Conservation (phyloP, 2,113 vertebrate species). For the Miniopterus natalensis region DNA sequence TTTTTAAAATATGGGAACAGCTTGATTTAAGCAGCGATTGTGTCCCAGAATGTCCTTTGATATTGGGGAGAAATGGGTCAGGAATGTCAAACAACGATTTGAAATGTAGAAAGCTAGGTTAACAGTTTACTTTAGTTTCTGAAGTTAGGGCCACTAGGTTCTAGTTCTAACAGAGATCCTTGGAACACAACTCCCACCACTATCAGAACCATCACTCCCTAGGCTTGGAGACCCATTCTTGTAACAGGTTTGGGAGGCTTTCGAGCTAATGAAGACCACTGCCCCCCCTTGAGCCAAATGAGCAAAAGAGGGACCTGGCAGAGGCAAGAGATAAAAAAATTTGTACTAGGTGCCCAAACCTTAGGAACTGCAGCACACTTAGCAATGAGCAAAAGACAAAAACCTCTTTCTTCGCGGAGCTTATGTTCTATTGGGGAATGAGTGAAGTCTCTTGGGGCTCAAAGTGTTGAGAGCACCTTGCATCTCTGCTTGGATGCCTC, state of each 20-base stretch:
- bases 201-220: neutral
- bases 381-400: constrained; percentile 14
- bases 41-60: neutral
- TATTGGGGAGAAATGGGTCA: neutral
- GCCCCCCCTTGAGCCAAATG: neutral
- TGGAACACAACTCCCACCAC: neutral
- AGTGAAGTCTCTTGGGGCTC: neutral
- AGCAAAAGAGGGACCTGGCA: neutral
- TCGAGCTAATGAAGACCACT: neutral
- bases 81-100: neutral
- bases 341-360: neutral
- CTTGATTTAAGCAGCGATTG: constrained; percentile 4
- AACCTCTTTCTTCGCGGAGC: neutral
- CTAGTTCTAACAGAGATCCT: constrained; percentile 54
- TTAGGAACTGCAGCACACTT: neutral
- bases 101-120: neutral
- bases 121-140: constrained; percentile 12
- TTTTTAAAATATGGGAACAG: neutral
- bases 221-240: neutral
- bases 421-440: neutral
- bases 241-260: neutral
- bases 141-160: neutral
- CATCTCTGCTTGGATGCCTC: constrained; percentile 7
- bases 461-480: neutral
- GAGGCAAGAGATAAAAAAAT: neutral